Evolutionary conservation across 2,113 vertebrate genomes (phyloP).

Genomic region (Cyphomyrus plagiostoma): DNA sequence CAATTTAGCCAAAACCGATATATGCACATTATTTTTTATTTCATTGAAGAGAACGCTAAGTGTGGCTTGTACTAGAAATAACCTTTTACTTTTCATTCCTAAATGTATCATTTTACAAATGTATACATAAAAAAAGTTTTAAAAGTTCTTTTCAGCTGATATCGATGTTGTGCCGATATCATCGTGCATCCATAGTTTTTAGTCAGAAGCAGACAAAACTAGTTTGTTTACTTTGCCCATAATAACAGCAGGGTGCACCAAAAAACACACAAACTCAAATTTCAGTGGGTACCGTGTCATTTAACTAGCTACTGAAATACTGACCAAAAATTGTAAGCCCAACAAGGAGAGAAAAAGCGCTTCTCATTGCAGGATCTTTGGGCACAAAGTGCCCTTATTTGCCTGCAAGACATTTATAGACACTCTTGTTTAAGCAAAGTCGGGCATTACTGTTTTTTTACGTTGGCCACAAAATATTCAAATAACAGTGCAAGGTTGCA

Average conservation of each 20-base stretch:
- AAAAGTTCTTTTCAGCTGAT: background rate
- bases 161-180: background rate
- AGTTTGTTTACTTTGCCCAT: background rate
- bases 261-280: background rate
- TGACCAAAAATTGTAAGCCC: slow-evolving; percentile 42
- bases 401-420: background rate
- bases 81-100: background rate
- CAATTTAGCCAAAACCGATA: background rate
- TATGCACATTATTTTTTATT: background rate
- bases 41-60: background rate
- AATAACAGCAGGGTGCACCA: background rate
- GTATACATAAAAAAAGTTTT: background rate
- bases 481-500: background rate
- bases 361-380: slow-evolving; percentile 23
- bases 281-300: slow-evolving; percentile 26
- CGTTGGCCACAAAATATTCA: background rate
- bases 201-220: background rate
- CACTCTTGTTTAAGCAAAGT: background rate
- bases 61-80: background rate
- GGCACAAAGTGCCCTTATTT: background rate
- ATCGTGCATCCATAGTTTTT: background rate
- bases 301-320: slow-evolving; percentile 52
- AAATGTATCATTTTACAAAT: background rate
- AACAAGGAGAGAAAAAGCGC: slow-evolving; percentile 36
- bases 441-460: background rate